phyloP scores from a whole-genome alignment of 1,140 invertebrate genomes.

The Drosophila pectinifera region DNA sequence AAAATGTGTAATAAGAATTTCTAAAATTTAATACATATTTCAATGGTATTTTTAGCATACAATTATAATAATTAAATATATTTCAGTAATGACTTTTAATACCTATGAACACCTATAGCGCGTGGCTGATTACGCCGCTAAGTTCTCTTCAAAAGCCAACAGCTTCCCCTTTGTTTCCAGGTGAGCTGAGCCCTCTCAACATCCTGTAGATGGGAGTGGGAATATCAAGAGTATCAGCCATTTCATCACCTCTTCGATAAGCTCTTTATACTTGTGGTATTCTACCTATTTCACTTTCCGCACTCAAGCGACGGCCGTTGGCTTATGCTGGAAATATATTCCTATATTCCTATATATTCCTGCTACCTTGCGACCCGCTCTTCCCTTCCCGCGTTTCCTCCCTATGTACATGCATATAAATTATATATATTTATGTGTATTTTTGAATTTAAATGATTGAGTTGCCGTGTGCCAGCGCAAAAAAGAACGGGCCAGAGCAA shows the following conservation, averaged over 20 bases:
- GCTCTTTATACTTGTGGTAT: conserved; percentile 32
- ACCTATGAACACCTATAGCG: neutral
- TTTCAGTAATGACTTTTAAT: neutral
- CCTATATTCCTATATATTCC: conserved; percentile 28
- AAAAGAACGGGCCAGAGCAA: conserved; percentile 25
- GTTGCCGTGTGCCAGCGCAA: conserved; percentile 54
- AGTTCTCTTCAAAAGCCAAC: conserved; percentile 31
- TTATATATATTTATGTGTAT: conserved; percentile 70
- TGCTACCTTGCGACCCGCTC: neutral
- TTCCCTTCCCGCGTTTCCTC: conserved; percentile 12
- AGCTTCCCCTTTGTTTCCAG: conserved; percentile 18
- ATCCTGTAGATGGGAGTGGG: conserved; percentile 1
- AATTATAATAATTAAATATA: conserved; percentile 9
- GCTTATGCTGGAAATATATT: conserved; percentile 50
- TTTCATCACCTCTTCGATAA: conserved; percentile 44
- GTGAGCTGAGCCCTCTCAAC: conserved; percentile 3
- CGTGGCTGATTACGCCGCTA: conserved; percentile 17
- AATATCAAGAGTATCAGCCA: conserved; percentile 45
- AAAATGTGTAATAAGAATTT: no score
- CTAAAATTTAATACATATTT: no score
- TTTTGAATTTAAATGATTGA: conserved; percentile 80
- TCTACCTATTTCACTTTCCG: conserved; percentile 33
- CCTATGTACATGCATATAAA: conserved; percentile 34
- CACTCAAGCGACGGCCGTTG: conserved; percentile 40
- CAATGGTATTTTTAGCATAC: no score